A percentile compares a stretch with the other conserved stretches of the same genome.
Conservation (phyloP, 2,888 invertebrate genomes). For the Brenthis ino region DNA sequence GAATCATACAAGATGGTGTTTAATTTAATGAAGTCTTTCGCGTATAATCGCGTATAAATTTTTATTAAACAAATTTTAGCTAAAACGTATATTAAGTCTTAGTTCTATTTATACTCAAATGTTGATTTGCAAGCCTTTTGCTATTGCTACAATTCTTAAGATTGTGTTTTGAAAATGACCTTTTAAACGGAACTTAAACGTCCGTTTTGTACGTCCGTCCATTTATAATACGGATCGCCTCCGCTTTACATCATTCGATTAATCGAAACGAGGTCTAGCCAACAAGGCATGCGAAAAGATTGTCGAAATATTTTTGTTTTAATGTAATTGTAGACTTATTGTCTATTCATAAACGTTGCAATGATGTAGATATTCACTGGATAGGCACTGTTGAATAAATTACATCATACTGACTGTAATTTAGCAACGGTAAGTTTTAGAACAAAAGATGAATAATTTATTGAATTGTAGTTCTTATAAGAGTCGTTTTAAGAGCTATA, state of each 20-base stretch:
- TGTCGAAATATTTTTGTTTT: conserved; percentile 5
- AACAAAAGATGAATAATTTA: not conserved
- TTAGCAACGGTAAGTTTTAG: not conserved
- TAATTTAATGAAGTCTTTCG: not conserved
- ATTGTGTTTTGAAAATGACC: conserved; percentile 23
- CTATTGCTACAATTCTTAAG: conserved; percentile 4
- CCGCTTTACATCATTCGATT: conserved; percentile 35
- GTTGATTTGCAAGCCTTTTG: conserved; percentile 8
- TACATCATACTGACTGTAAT: conserved; percentile 11
- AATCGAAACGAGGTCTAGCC: conserved; percentile 29
- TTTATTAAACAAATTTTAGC: not conserved
- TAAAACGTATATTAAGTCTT: not conserved
- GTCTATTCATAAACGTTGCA: not conserved
- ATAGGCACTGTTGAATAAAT: conserved; percentile 16
- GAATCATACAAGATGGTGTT: conserved; percentile 46
- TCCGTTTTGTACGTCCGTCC: conserved; percentile 38
- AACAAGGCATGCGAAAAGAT: conserved; percentile 9
- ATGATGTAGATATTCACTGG: not conserved
- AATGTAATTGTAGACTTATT: not conserved
- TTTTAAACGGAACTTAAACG: conserved; percentile 26
- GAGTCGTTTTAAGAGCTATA: conserved; percentile 1
- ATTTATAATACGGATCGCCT: conserved; percentile 39
- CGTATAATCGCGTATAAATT: not conserved
- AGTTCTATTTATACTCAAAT: not conserved
- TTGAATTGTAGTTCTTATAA: not conserved